Evolutionary conservation across 1,140 invertebrate species (phyloP).

Genomic region (Colletes gigas): DNA sequence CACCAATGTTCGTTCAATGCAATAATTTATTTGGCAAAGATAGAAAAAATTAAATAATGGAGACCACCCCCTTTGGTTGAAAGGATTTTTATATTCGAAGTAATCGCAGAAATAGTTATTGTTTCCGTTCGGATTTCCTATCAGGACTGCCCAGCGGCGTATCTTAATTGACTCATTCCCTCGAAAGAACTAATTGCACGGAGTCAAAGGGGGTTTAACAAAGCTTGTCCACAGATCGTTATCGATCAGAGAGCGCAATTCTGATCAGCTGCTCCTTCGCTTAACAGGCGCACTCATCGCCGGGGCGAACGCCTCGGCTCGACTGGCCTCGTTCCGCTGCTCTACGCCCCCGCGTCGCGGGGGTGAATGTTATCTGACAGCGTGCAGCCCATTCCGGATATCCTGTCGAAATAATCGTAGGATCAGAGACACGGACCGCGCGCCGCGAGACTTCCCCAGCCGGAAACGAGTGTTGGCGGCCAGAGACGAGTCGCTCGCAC

Average conservation of each 20-base stretch:
- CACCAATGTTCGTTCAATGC: too few species aligned
- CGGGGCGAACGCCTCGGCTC: background rate
- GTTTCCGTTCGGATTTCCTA: background rate
- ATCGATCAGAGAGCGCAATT: slow-evolving; percentile 33
- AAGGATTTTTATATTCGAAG: too few species aligned
- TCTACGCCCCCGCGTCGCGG: slow-evolving; percentile 12
- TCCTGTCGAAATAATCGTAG: slow-evolving; percentile 70
- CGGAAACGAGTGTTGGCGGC: slow-evolving; percentile 59
- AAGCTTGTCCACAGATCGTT: slow-evolving; percentile 35
- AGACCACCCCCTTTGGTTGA: too few species aligned
- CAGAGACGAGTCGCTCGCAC: slow-evolving; percentile 56
- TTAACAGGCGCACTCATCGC: slow-evolving; percentile 33
- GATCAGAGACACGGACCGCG: slow-evolving; percentile 62
- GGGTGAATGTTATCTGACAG: slow-evolving; percentile 57
- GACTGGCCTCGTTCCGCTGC: background rate
- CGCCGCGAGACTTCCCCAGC: slow-evolving; percentile 33
- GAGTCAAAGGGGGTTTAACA: slow-evolving; percentile 39
- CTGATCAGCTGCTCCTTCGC: slow-evolving; percentile 14
- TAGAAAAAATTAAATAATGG: too few species aligned
- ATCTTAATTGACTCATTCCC: slow-evolving; percentile 41
- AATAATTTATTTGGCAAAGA: too few species aligned
- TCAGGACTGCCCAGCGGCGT: background rate
- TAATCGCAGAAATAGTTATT: background rate
- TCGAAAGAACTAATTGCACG: slow-evolving; percentile 33
- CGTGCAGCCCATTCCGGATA: slow-evolving; percentile 68